A percentile compares a stretch with the other conserved stretches of the same genome.
Conservation (phyloP, 2,113 vertebrate species). For the Forbesichthys papilliferus region DNA sequence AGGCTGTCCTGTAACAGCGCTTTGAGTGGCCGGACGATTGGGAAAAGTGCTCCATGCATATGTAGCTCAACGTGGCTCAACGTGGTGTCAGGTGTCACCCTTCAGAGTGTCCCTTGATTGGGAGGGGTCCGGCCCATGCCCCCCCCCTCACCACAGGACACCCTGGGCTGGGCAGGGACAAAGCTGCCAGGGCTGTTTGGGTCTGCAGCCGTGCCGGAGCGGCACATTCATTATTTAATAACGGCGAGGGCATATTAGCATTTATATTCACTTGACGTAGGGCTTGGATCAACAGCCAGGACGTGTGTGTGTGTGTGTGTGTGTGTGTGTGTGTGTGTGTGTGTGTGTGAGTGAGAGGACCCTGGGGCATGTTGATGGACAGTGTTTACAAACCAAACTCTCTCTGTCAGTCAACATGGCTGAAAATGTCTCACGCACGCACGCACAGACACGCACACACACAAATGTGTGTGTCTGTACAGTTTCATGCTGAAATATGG, state of each 20-base stretch:
- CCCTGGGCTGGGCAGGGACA: conserved; percentile 35
- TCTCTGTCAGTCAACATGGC: conserved; percentile 53
- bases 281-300: conserved; percentile 68
- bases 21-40: no score
- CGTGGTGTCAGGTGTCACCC: no score
- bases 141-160: not conserved
- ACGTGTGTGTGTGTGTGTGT: conserved; percentile 20
- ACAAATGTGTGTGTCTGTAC: conserved; percentile 10
- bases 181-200: conserved; percentile 51
- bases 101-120: no score
- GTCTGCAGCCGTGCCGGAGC: conserved; percentile 39
- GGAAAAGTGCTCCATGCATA: no score
- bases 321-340: conserved; percentile 1
- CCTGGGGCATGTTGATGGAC: conserved; percentile 64
- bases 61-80: no score
- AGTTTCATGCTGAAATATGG: conserved; percentile 37
- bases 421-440: conserved; percentile 62
- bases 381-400: conserved; percentile 64
- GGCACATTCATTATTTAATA: conserved; percentile 67
- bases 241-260: conserved; percentile 62
- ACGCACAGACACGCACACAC: conserved; percentile 26
- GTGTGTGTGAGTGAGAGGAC: conserved; percentile 13
- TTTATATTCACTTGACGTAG: conserved; percentile 68
- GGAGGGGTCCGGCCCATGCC: not conserved
- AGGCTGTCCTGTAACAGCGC: no score